Conservation (phyloP, 2,113 vertebrate genomes). For the Oryzias woworae region DNA sequence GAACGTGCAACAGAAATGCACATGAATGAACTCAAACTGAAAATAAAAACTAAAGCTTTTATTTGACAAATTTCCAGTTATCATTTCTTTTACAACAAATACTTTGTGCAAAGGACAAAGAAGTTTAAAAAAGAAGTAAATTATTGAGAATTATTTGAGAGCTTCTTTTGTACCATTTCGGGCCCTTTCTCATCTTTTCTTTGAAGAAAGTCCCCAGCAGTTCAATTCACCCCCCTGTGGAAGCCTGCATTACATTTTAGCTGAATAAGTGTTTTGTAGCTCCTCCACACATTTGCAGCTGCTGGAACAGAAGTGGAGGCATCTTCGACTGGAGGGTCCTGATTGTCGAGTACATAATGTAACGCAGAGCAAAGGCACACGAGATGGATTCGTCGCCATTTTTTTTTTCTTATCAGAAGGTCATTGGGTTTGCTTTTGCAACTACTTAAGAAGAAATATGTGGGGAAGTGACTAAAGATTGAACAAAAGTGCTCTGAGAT, state of each 20-base stretch:
- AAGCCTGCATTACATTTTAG: slow-evolving; percentile 12
- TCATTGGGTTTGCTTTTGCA: slow-evolving; percentile 18
- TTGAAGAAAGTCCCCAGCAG: slow-evolving; percentile 2
- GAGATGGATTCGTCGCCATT: background rate
- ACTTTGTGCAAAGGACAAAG: no score
- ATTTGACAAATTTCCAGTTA: slow-evolving; percentile 30
- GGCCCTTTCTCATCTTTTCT: slow-evolving; percentile 2
- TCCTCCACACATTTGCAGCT: slow-evolving; percentile 30
- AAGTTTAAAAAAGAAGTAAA: background rate
- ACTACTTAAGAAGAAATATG: slow-evolving; percentile 2
- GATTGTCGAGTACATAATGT: slow-evolving; percentile 6
- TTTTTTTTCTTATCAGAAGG: slow-evolving; percentile 7
- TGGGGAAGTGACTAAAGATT: slow-evolving; percentile 11
- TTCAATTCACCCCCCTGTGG: slow-evolving; percentile 1
- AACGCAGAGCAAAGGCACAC: slow-evolving; percentile 8
- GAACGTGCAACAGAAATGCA: slow-evolving; percentile 28
- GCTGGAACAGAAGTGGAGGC: background rate
- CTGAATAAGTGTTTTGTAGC: slow-evolving; percentile 43
- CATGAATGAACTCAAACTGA: slow-evolving; percentile 17
- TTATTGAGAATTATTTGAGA: background rate
- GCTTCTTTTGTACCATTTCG: background rate
- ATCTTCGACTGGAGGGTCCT: slow-evolving; percentile 4
- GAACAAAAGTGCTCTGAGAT: slow-evolving; percentile 7
- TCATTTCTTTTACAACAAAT: slow-evolving; percentile 3
- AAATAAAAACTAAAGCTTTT: slow-evolving; percentile 32